Percentiles rank a stretch among this genome's conserved stretches.
Evolutionary conservation across 1,140 invertebrate genomes (phyloP).

Genomic region (Zaprionus taronus): DNA sequence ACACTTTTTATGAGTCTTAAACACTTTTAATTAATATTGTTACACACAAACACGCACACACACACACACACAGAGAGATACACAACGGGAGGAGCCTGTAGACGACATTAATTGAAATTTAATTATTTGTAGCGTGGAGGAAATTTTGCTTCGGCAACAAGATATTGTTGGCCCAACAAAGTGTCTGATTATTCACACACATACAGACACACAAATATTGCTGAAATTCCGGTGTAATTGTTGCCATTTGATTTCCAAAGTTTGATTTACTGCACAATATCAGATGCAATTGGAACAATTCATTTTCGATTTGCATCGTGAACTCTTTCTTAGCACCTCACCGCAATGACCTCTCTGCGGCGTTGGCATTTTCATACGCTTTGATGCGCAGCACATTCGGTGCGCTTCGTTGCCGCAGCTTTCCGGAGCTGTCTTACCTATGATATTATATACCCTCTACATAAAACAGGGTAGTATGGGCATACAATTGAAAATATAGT

Average conservation of each 20-base stretch:
- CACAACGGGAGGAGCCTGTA: slow-evolving; percentile 32
- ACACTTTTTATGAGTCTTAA: slow-evolving; percentile 54
- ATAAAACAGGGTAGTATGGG: background rate
- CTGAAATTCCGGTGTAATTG: background rate
- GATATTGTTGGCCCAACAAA: background rate
- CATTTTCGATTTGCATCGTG: slow-evolving; percentile 8
- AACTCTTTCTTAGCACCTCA: slow-evolving; percentile 42
- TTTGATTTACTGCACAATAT: slow-evolving; percentile 1
- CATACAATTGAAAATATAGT: background rate
- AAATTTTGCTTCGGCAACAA: slow-evolving; percentile 38
- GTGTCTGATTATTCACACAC: background rate
- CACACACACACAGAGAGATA: slow-evolving; percentile 5
- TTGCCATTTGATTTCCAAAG: background rate
- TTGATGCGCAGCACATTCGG: slow-evolving; percentile 83
- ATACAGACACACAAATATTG: background rate
- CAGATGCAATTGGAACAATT: background rate
- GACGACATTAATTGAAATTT: slow-evolving; percentile 79
- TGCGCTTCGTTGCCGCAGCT: slow-evolving; percentile 70
- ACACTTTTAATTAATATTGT: slow-evolving; percentile 79
- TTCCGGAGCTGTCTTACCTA: slow-evolving; percentile 32
- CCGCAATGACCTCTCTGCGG: slow-evolving; percentile 75
- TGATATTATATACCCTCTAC: background rate
- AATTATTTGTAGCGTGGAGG: slow-evolving; percentile 61
- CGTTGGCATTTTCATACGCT: slow-evolving; percentile 65
- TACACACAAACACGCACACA: slow-evolving; percentile 52